These are phyloP conservation scores for Cichladusa arquata DNA, from an alignment of 2,113 vertebrate genomes.

Conservation along the genomic window DNA sequence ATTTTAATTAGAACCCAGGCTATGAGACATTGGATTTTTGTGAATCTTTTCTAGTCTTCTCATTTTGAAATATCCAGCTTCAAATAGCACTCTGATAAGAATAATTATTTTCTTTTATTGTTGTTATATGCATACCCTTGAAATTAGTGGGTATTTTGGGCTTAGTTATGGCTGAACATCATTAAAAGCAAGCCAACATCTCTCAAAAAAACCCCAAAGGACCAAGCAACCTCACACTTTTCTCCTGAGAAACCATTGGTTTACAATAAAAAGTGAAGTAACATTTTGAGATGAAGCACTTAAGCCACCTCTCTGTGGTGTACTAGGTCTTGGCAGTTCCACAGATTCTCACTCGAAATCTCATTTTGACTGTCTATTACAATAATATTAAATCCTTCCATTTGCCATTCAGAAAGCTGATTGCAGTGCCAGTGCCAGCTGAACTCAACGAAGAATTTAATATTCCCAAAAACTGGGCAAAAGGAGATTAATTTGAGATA, in stretches of 20 bases:
- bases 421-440: background rate
- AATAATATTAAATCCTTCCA: background rate
- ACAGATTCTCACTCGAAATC: background rate
- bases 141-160: background rate
- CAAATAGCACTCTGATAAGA: background rate
- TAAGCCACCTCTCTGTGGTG: background rate
- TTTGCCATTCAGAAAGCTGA: background rate
- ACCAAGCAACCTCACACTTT: background rate
- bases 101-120: background rate
- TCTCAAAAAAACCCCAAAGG: background rate
- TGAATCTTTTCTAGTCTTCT: background rate
- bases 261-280: background rate
- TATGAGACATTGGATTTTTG: background rate
- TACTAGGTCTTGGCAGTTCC: background rate
- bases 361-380: background rate
- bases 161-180: background rate
- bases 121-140: background rate
- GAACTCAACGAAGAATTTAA: background rate
- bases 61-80: background rate
- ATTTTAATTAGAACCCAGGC: slow-evolving; percentile 39
- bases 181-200: background rate
- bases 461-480: background rate
- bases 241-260: background rate
- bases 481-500: background rate
- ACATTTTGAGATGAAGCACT: background rate